Evolutionary conservation across 2,888 invertebrate species (phyloP).

Genomic region (Orthosia gothica): DNA sequence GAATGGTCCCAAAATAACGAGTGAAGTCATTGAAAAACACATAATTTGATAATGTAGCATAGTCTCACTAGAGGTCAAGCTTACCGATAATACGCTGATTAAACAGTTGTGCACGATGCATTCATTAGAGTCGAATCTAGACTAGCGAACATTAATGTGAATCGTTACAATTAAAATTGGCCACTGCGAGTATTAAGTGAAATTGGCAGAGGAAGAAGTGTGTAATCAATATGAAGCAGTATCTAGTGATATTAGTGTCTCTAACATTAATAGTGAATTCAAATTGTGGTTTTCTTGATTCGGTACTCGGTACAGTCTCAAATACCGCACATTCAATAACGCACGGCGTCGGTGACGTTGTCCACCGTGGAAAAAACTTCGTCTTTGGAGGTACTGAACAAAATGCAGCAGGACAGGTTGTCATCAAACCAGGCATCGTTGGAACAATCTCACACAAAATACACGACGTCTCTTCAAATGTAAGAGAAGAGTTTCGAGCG

Average conservation of each 20-base stretch:
- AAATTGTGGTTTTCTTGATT: constrained; percentile 64
- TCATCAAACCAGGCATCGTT: constrained; percentile 61
- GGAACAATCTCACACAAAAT: constrained; percentile 61
- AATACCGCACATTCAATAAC: constrained; percentile 63
- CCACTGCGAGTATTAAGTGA: neutral
- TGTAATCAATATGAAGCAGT: constrained; percentile 62
- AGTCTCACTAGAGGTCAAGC: constrained; percentile 42
- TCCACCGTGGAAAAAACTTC: constrained; percentile 60
- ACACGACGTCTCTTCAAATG: constrained; percentile 47
- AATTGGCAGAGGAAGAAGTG: neutral
- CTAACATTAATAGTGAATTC: constrained; percentile 51
- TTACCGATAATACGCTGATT: constrained; percentile 40
- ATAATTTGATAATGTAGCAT: constrained; percentile 3
- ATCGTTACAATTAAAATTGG: neutral
- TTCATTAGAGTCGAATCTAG: constrained; percentile 15
- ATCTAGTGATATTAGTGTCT: constrained; percentile 44
- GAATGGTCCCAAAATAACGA: neutral
- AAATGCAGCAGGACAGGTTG: constrained; percentile 37
- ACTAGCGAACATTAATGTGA: neutral
- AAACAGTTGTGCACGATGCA: constrained; percentile 25
- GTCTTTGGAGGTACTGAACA: constrained; percentile 54
- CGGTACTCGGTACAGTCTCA: constrained; percentile 60
- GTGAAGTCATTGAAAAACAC: constrained; percentile 18
- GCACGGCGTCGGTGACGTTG: constrained; percentile 56
- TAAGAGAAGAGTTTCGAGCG: constrained; percentile 40